phyloP scores from a whole-genome alignment of 2,888 invertebrate species.

The Noctua janthe region DNA sequence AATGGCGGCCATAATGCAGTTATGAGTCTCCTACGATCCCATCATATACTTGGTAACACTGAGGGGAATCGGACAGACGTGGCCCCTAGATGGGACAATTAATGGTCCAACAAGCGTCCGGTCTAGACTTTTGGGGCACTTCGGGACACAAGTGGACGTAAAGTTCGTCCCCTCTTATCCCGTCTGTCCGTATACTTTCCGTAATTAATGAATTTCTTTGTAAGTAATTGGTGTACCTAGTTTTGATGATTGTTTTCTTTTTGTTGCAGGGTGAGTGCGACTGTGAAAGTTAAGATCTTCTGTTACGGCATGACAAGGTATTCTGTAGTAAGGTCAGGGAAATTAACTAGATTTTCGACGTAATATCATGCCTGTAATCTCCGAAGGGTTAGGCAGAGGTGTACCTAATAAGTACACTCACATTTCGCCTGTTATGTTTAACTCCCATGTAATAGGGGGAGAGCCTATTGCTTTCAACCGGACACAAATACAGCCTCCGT shows the following conservation, averaged over 20 bases:
- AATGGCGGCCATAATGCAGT: conserved; percentile 58
- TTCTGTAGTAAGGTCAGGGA: not conserved
- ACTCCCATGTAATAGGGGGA: too few relatives aligned
- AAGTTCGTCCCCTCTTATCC: conserved; percentile 45
- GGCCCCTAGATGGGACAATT: conserved; percentile 72
- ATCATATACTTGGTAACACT: conserved; percentile 37
- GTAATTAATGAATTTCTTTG: conserved; percentile 46
- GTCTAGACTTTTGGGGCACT: conserved; percentile 79
- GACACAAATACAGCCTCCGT: too few relatives aligned
- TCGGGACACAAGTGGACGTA: conserved; percentile 57
- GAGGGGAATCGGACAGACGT: conserved; percentile 30
- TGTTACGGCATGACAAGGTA: conserved; percentile 20
- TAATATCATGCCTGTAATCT: too few relatives aligned
- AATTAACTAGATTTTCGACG: not conserved
- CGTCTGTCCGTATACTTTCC: conserved; percentile 27
- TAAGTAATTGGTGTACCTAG: conserved; percentile 15
- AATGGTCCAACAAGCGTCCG: conserved; percentile 77
- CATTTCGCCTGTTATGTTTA: too few relatives aligned
- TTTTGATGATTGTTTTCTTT: conserved; percentile 46
- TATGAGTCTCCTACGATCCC: conserved; percentile 59
- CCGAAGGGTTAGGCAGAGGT: too few relatives aligned
- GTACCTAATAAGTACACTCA: too few relatives aligned
- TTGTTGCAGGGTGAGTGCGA: conserved; percentile 66
- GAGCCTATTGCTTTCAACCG: too few relatives aligned
- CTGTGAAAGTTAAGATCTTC: not conserved